Base-by-base conservation (phyloP, 1,140 invertebrate species). In the Leptonema lineaticorne region DNA sequence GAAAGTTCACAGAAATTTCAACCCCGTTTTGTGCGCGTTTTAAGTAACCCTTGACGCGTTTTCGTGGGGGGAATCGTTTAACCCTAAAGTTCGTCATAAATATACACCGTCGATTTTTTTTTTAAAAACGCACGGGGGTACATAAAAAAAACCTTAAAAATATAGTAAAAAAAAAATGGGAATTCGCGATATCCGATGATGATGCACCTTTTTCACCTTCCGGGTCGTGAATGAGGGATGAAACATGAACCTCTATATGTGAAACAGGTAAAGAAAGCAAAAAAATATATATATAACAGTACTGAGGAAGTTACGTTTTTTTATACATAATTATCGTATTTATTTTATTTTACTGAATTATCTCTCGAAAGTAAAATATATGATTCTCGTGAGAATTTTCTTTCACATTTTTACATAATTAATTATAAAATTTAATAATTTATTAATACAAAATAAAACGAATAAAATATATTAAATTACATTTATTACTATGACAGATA, bases 1-100 rank as follows among this genome's bases (percentile, higher is more conserved):
- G 30, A 46, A 45, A 59, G 65, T 58, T 67, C 65, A 58, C 65
- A 58, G 28, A 67, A n/a, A 18, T 60, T 16, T 63, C 41, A 41
- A 53, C 50, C 50, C 50, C 50, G 50, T 53, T 53, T 20, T 24
- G 50, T 20, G 50, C 50, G 50, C 24, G 22, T 26, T 11, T 24
- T 53, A 28, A 30, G 33, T 63, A 63, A 63, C 60, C 60, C 60
- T 45, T 45, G 41, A 63, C 26, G 56, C 28, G 29, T 27, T 29
- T 8, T 11, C 6, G 16, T 18, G 60, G 9, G 20, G 50, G 22
- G 22, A 24, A 53, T 28, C 60, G 29, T 59, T 59, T 59, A 59
- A 59, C 57, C 57, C 57, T 30, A 59, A 59, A 59, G 28, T 59
- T 37, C 30, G 57, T n/a, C n/a, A n/a, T 59, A 57, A 57, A 56